Base-by-base conservation (phyloP, 2,888 invertebrate species). In the Aricia artaxerxes region DNA sequence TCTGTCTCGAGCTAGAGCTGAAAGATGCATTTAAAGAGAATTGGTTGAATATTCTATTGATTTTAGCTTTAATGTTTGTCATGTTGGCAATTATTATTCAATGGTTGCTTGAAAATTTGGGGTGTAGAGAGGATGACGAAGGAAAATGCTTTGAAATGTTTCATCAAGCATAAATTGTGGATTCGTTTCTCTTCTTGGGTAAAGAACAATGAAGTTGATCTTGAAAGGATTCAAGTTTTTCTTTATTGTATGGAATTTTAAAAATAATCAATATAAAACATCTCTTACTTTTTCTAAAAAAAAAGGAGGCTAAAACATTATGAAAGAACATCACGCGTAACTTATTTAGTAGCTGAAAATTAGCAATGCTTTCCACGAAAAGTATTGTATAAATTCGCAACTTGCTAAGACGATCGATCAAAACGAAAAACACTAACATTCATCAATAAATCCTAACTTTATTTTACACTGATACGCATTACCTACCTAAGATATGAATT, bases 11-110 rank as follows among this genome's bases (percentile, higher is more conserved):
- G 64, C 79, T 90, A 0, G 89, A 93, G 60, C 64, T 92, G 31
- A 89, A 90, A 79, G 85, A 84, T 2, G 86, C 92, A 5, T 93
- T 92, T 90, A 91, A 85, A 24, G 93, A 94, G 53, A 90, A 93
- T 49, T 94, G 94, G 94, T 81, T 94, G 83, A 94, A 94, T 82
- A 92, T 94, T 35, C 78, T 93, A 11, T 85, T 89, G 76, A 82
- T 94, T 38, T 57, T 94, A 11, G 89, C 91, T 4, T 80, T 94
- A 1, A 64, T 94, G 3, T 88, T 93, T 4, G 90, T 92, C 44
- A 83, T 92, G 16, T 77, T 94, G 1, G 91, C 91, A 2, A 73
- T 92, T 78, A 83, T 94, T 5, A 80, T 93, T 11, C 93, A 94
- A 81, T 91, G 90, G 83, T 79, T 92, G 24, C 84, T 92, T 13